Evolutionary conservation across 92 coral and sea anemone genomes (phyloP), one percentile per base, ranked within the genome.

Genomic region (Micromussa lordhowensis): DNA sequence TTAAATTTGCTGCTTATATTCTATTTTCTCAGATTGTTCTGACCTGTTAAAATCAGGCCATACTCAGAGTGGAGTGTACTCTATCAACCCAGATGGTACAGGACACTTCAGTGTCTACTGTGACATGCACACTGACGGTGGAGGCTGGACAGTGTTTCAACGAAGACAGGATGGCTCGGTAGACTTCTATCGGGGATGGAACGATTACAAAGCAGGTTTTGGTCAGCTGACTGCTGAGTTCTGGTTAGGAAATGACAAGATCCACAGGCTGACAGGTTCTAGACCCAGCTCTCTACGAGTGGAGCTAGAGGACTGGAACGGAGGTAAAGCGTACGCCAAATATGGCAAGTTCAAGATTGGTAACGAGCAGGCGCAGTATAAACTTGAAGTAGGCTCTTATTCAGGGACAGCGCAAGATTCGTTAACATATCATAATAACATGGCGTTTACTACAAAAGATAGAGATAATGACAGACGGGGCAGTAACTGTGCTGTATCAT

Each of bases 61-160:
- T 21, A 90, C 70, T 68, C 86, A 70, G 69, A 90, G 90, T 79
- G 90, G 92, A 66, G 90, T 78, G 74, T 85, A 90, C 86, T 74
- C 85, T 64, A 48, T 90, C 4, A 72, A 85, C 82, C 94, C 94
- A 66, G 94, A 91, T 15, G 91, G 88, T 3, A 84, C 22, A 91
- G 91, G 91, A 80, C 34, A 78, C 59, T 91, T 91, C 73, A 63
- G 5, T 34, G 93, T 91, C 69, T 91, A 91, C 80, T 91, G 91
- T 81, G 93, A 91, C 93, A 91, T 91, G 91, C 88, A 80, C 85
- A 87, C 81, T 77, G 89, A 86, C 83, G 89, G 93, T 55, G 93
- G 93, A 75, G 88, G 92, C 31, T 90, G 93, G 93, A 90, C 93
- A 12, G 91, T 91, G 68, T 91, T 91, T 82, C 94, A 91, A 73